These are phyloP conservation scores for Panagrolaimus sp. DNA, from an alignment of 1,140 invertebrate species.

Conservation along the genomic window DNA sequence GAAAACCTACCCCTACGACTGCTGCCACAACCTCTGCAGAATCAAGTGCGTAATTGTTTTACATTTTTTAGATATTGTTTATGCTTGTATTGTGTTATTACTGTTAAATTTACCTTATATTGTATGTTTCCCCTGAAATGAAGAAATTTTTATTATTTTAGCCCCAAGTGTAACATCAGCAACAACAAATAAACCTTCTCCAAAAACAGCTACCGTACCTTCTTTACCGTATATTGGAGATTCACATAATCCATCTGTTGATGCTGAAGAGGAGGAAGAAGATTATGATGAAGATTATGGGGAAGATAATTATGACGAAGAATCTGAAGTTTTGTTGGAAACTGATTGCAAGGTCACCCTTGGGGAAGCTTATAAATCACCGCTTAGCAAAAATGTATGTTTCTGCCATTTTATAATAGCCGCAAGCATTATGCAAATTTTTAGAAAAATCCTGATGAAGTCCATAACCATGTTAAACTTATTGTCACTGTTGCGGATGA, in stretches of 20 bases:
- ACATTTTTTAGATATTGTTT: constrained; percentile 2
- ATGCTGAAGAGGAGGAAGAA: background rate
- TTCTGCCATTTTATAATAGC: no score
- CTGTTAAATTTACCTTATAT: background rate
- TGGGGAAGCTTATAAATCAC: background rate
- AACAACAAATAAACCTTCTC: background rate
- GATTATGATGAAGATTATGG: background rate
- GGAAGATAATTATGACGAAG: background rate
- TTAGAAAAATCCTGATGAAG: background rate
- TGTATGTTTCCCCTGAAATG: background rate
- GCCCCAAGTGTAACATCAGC: background rate
- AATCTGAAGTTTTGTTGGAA: background rate
- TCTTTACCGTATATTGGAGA: background rate
- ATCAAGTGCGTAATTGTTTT: constrained; percentile 14
- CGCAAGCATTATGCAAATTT: background rate
- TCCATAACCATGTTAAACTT: no score
- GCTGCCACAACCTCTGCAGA: no score
- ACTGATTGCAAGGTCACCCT: background rate
- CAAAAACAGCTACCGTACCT: background rate
- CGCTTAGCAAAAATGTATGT: background rate
- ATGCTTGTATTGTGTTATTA: background rate
- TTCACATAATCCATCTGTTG: background rate
- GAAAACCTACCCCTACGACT: background rate
- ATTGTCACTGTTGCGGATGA: no score
- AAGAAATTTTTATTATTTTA: constrained; percentile 13